phyloP scores from a whole-genome alignment of 2,113 vertebrate species.

The Eulemur macaco region DNA sequence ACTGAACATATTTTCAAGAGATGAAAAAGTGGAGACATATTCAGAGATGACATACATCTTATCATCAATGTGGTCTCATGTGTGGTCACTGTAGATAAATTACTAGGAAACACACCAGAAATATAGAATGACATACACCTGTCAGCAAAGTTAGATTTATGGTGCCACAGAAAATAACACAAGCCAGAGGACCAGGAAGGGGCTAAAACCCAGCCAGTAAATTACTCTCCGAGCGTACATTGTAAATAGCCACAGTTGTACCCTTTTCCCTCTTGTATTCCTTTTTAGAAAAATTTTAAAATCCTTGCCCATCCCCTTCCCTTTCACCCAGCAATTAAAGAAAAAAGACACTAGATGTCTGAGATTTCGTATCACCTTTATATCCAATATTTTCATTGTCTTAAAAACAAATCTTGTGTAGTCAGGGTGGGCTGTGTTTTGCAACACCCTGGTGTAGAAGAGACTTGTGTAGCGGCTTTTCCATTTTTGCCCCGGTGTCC shows the following conservation, averaged over 20 bases:
- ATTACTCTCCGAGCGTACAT: neutral
- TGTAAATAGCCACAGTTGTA: constrained; percentile 21
- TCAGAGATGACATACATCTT: neutral
- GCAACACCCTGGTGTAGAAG: neutral
- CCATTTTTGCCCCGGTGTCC: constrained; percentile 31
- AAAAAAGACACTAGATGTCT: constrained; percentile 43
- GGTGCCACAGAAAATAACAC: neutral
- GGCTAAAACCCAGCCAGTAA: neutral
- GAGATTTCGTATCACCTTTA: constrained; percentile 48
- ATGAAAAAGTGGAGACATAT: constrained; percentile 5
- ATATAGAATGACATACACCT: neutral
- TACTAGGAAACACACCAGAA: neutral
- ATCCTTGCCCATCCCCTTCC: constrained; percentile 54
- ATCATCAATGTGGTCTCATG: neutral
- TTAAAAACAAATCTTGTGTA: constrained; percentile 39
- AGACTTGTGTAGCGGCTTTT: neutral
- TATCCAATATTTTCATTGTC: constrained; percentile 51
- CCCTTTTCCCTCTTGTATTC: neutral
- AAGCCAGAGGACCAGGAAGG: neutral
- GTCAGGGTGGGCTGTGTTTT: constrained; percentile 44
- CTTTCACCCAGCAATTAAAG: constrained; percentile 44
- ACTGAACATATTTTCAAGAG: neutral
- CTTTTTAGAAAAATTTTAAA: constrained; percentile 32
- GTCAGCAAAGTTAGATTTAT: constrained; percentile 13
- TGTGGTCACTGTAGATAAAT: neutral